Percentiles rank a stretch among this genome's conserved stretches.
phyloP scores from a whole-genome alignment of 2,888 invertebrate genomes.

The Lochmaea crataegi region DNA sequence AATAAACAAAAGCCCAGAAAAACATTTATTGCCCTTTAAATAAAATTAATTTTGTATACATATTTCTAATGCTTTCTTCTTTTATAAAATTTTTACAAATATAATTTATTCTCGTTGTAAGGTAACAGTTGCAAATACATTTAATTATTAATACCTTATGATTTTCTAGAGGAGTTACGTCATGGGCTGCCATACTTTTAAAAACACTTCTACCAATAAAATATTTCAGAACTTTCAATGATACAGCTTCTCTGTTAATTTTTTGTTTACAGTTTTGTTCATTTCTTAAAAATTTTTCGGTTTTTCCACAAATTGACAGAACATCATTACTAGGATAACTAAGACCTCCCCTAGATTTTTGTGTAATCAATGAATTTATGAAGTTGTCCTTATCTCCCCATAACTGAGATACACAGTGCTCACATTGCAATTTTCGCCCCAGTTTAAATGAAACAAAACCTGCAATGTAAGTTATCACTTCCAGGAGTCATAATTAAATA shows the following conservation, averaged over 20 bases:
- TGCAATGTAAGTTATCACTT: constrained; percentile 23
- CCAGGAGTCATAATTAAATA: constrained; percentile 27
- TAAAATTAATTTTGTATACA: no score
- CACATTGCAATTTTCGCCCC: neutral
- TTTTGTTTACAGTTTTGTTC: neutral
- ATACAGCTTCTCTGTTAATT: neutral
- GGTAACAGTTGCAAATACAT: neutral
- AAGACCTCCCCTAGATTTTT: neutral
- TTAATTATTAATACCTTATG: constrained; percentile 8
- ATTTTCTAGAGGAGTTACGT: constrained; percentile 6
- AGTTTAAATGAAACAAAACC: neutral
- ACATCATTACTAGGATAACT: neutral
- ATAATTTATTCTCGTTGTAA: neutral
- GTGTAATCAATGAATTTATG: neutral
- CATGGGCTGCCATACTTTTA: neutral
- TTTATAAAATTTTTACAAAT: no score
- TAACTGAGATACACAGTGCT: neutral
- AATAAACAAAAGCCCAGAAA: no score
- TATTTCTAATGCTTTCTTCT: no score
- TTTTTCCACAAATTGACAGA: neutral
- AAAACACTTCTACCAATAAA: neutral
- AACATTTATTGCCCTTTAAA: no score
- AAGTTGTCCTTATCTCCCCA: neutral
- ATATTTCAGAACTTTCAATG: neutral
- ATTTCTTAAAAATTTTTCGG: neutral